These are phyloP conservation scores for Campylorhamphus procurvoides DNA, from an alignment of 2,113 vertebrate genomes.

Conservation along the genomic window DNA sequence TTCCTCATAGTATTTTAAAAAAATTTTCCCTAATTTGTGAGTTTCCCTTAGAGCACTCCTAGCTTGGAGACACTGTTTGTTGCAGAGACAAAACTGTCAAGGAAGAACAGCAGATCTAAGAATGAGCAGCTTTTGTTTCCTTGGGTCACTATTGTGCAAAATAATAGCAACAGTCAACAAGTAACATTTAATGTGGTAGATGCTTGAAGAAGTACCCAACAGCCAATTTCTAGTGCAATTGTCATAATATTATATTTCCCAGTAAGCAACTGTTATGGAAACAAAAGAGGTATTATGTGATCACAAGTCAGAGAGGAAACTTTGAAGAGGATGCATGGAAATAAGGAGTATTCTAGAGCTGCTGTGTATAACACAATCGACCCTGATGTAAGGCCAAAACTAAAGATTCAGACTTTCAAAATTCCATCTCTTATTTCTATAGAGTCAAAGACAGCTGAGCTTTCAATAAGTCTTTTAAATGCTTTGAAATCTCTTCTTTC, in stretches of 20 bases:
- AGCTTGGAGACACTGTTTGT: background rate
- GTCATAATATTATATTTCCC: background rate
- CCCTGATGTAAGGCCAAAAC: background rate
- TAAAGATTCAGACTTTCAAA: background rate
- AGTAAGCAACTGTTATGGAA: background rate
- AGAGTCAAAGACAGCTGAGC: background rate
- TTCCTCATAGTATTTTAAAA: background rate
- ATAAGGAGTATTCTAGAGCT: background rate
- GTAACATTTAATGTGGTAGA: background rate
- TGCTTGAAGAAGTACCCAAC: background rate
- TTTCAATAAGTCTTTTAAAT: background rate
- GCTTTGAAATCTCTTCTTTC: background rate
- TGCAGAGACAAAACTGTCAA: background rate
- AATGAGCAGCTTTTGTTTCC: background rate
- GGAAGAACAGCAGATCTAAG: background rate
- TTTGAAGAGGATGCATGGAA: background rate
- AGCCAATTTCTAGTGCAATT: background rate
- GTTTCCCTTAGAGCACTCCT: background rate
- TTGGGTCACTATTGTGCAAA: background rate
- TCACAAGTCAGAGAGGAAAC: background rate
- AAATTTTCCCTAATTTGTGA: background rate
- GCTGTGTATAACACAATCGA: accelerated
- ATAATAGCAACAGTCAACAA: background rate
- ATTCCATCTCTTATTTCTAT: background rate
- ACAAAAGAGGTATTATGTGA: background rate